Base-by-base conservation (phyloP, 2,888 invertebrate species). In the Hydroisotoma schaefferi region DNA sequence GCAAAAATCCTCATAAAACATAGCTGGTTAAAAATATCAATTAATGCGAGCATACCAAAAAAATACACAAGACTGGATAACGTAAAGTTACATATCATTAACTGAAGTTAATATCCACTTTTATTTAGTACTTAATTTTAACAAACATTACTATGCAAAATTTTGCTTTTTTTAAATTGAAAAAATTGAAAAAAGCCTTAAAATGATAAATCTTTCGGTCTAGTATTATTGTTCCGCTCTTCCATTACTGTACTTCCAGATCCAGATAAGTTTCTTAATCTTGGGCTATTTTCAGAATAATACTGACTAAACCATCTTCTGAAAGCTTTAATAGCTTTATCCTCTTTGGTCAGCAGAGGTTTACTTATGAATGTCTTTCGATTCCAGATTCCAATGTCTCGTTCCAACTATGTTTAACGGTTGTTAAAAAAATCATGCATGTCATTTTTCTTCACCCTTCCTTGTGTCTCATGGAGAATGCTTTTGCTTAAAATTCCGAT, bases 311-410 rank as follows among this genome's bases (percentile, higher is more conserved):
- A 94, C 94, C 93, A 94, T n/a, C 80, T 78, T 0, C 93, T 80
- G 75, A 86, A 90, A 0, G 82, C 80, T n/a, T 83, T 81, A 1
- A 94, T 84, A 0, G 84, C 78, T 5, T 81, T 81, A 75, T 94
- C 94, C 56, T 88, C 85, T 64, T 83, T 83, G 0, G 88, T 85
- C 60, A 90, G 81, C 0, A 86, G 74, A 0, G 93, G 92, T 1
- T 84, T 83, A 33, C 81, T 81, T 0, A 85, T 79, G 75, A 84
- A 93, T 8, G 81, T 81, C 74, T 94, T 94, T 77, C 86, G 85
- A 76, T 92, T 92, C 94, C 94, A 94, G 3, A 94, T 84, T 64
- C 81, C 81, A 0, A 93, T 83, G 75, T 94, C 94, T 0, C 93
- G 81, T 75, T 90, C 86, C 73, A 93, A 85, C 89, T 90, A 38